phyloP scores from a whole-genome alignment of 2,888 invertebrate genomes.

The Anorthoa munda region DNA sequence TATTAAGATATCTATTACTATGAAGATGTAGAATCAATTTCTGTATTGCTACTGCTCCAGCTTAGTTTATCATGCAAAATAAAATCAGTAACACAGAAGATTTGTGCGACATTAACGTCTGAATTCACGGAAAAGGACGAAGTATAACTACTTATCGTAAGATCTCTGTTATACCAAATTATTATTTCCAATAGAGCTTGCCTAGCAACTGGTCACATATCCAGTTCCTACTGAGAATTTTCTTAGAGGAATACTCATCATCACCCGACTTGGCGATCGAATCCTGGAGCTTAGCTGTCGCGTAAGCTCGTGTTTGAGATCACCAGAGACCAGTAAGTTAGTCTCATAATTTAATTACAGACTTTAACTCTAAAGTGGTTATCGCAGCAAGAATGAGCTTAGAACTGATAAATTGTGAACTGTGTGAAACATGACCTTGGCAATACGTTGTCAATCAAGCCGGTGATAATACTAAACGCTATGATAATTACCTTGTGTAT shows the following conservation, averaged over 20 bases:
- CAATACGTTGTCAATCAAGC: background rate
- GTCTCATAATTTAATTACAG: too few relatives aligned
- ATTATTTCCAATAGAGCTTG: too few relatives aligned
- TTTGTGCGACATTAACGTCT: background rate
- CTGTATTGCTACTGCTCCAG: background rate
- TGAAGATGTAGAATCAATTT: too few relatives aligned
- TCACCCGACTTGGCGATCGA: too few relatives aligned
- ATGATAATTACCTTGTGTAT: background rate
- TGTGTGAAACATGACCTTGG: background rate
- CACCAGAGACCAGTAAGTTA: too few relatives aligned
- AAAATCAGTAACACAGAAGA: background rate
- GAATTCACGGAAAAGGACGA: background rate
- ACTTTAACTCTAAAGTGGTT: too few relatives aligned
- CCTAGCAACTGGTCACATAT: background rate
- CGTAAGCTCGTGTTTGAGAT: too few relatives aligned
- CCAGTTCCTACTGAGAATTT: too few relatives aligned
- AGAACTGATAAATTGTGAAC: background rate
- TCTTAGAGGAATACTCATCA: background rate
- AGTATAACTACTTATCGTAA: too few relatives aligned
- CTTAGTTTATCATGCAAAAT: background rate
- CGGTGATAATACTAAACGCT: background rate
- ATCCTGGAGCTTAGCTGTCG: background rate
- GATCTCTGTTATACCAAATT: too few relatives aligned
- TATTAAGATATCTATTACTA: slow-evolving; percentile 12
- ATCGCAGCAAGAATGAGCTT: background rate